Evolutionary conservation across 2,113 vertebrate genomes (phyloP).

Genomic region (Andinoacara biseriatus): DNA sequence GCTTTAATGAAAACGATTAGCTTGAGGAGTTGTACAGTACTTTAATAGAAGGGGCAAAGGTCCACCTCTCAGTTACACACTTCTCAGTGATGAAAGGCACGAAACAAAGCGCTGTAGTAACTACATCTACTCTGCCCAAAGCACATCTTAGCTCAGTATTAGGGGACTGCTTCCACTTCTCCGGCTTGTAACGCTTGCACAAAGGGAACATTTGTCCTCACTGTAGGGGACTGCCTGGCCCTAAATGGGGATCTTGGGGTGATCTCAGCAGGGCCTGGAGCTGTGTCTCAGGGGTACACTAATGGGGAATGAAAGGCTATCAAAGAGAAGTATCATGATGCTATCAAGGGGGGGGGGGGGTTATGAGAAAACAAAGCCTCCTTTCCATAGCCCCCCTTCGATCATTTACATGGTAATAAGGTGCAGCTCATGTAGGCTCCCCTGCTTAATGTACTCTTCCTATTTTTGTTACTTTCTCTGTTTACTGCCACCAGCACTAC

Average conservation of each 20-base stretch:
- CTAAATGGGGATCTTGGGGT: conserved; percentile 75
- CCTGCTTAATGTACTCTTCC: conserved; percentile 73
- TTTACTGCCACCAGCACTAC: conserved; percentile 37
- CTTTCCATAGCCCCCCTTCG: conserved; percentile 56
- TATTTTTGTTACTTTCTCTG: conserved; percentile 52
- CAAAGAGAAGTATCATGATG: conserved; percentile 82
- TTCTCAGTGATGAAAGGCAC: conserved; percentile 55
- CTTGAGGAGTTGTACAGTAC: conserved; percentile 44
- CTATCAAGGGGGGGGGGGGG: conserved; percentile 77
- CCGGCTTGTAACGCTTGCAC: conserved; percentile 67
- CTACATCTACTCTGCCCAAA: conserved; percentile 70
- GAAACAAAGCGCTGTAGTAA: conserved; percentile 70
- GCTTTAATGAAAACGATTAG: conserved; percentile 62
- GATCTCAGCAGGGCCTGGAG: conserved; percentile 69
- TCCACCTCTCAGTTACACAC: conserved; percentile 69
- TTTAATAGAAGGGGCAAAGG: conserved; percentile 67
- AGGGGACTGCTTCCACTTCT: conserved; percentile 75
- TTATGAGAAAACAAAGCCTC: conserved; percentile 79
- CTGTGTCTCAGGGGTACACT: conserved; percentile 74
- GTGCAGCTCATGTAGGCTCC: conserved; percentile 70
- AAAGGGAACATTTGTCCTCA: conserved; percentile 80
- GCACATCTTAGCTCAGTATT: conserved; percentile 66
- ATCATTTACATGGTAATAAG: conserved; percentile 84
- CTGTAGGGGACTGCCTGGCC: conserved; percentile 74
- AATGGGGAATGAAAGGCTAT: conserved; percentile 82